A percentile compares a stretch with the other conserved stretches of the same genome.
These are phyloP conservation scores for Megaceryle maxima DNA, from an alignment of 2,113 vertebrate species.

Conservation along the genomic window DNA sequence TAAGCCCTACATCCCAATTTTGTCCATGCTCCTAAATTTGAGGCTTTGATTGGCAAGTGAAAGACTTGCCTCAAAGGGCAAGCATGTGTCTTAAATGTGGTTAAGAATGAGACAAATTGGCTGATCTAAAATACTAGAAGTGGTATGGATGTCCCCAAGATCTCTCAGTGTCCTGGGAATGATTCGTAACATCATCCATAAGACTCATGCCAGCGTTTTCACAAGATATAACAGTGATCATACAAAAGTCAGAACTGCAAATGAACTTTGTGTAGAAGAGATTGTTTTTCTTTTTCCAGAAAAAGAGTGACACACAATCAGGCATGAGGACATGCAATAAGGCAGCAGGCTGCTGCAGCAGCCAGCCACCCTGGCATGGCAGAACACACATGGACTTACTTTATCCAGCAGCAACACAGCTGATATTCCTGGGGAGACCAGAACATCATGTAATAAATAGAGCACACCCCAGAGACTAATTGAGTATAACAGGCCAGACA, in stretches of 20 bases:
- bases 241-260: not conserved
- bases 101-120: not conserved
- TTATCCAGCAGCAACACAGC: not conserved
- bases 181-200: not conserved
- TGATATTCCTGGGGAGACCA: not conserved
- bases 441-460: not conserved
- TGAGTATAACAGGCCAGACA: not conserved
- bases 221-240: not conserved
- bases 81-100: not conserved
- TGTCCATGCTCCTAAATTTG: not conserved
- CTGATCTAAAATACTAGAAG: not conserved
- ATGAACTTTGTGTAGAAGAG: not conserved
- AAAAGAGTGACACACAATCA: not conserved
- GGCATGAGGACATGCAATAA: not conserved
- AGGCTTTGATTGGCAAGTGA: not conserved
- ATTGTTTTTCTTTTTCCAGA: not conserved
- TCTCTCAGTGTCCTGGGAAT: not conserved
- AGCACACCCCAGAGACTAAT: not conserved
- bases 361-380: not conserved
- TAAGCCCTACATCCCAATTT: not conserved
- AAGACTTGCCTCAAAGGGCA: not conserved
- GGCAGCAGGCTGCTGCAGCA: accelerated
- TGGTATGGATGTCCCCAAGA: not conserved
- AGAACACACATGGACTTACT: not conserved
- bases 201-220: not conserved